Conservation (phyloP, 2,888 invertebrate species). For the Thysanoteuthis rhombus region DNA sequence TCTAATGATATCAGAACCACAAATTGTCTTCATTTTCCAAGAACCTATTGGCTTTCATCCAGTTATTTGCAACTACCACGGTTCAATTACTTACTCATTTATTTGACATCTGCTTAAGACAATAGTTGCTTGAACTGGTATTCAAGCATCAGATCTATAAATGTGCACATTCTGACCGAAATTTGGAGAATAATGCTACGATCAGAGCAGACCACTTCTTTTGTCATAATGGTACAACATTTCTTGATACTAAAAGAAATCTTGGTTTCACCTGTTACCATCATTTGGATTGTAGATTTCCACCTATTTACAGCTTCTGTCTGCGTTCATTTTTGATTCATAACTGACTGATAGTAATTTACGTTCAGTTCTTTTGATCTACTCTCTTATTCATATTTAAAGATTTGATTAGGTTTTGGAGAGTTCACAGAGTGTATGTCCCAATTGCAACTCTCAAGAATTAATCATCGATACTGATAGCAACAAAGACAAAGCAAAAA, state of each 20-base stretch:
- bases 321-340: neutral
- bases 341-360: neutral
- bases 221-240: neutral
- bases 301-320: neutral
- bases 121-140: neutral
- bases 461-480: neutral
- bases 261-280: neutral
- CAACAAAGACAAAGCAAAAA: neutral
- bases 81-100: neutral
- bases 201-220: neutral
- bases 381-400: neutral
- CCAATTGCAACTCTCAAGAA: neutral
- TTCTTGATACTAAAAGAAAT: neutral
- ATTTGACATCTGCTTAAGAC: neutral
- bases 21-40: neutral
- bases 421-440: neutral
- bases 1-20: neutral
- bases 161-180: neutral
- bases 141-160: neutral
- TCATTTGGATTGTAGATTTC: neutral
- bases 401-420: too few relatives aligned
- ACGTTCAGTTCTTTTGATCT: neutral
- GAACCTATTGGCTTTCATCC: neutral
- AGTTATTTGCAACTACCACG: neutral
- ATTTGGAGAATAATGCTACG: neutral